phyloP scores from a whole-genome alignment of 2,797 vertebrate genomes.

The Chlorospingus semifuscus region DNA sequence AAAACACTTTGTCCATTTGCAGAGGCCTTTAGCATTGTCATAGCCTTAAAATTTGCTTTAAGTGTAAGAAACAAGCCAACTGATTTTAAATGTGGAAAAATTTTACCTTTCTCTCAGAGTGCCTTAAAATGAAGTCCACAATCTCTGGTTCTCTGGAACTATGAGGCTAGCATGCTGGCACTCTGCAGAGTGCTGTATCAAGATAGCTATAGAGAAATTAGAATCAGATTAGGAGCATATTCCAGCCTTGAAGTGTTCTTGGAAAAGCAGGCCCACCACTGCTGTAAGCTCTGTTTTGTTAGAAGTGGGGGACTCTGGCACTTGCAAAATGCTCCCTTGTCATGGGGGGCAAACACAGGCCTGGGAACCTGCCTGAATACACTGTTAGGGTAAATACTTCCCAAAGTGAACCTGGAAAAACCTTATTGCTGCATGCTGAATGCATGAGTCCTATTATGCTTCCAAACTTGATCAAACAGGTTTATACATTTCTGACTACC shows the following conservation, averaged over 20 bases:
- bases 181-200: neutral
- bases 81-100: neutral
- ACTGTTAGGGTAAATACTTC: neutral
- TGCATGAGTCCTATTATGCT: neutral
- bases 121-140: neutral
- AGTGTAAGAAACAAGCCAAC: neutral
- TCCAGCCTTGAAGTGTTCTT: neutral
- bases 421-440: neutral
- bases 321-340: neutral
- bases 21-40: neutral
- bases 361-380: neutral
- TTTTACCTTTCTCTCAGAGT: neutral
- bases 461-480: neutral
- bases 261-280: neutral
- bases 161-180: neutral
- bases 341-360: neutral
- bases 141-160: neutral
- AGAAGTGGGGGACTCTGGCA: rapidly evolving
- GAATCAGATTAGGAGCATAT: neutral
- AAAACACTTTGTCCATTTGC: neutral
- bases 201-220: neutral
- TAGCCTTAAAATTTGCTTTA: neutral
- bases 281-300: neutral
- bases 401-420: neutral
- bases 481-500: neutral